A percentile compares a stretch with the other conserved stretches of the same genome.
Conservation (phyloP, 2,113 vertebrate species). For the Merops nubicus region DNA sequence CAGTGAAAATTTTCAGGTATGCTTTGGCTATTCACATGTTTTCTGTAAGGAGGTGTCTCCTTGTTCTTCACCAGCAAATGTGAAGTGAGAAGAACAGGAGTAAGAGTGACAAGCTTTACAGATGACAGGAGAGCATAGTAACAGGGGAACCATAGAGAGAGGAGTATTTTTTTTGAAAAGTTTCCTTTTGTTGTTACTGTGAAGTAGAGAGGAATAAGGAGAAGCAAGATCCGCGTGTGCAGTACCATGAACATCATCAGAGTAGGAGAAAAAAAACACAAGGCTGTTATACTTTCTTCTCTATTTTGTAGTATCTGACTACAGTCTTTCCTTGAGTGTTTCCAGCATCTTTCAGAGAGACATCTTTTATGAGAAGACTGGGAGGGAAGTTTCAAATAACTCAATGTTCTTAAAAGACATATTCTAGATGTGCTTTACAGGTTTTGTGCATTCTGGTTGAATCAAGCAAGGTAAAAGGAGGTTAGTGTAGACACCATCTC, state of each 20-base stretch:
- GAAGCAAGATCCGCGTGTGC: neutral
- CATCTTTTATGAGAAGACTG: neutral
- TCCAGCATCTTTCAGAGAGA: neutral
- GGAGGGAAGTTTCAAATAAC: neutral
- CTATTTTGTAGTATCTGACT: neutral
- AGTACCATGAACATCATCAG: neutral
- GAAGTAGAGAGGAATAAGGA: neutral
- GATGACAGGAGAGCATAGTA: neutral
- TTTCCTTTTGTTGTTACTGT: neutral
- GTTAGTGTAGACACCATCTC: neutral
- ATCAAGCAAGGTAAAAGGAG: neutral
- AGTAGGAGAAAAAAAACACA: neutral
- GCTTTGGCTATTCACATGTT: neutral
- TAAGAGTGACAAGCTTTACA: neutral
- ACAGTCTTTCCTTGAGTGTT: neutral
- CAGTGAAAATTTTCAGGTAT: neutral
- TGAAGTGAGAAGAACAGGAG: neutral
- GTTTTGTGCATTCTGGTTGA: neutral
- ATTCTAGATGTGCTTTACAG: neutral
- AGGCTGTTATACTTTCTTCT: neutral
- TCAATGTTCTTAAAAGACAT: neutral
- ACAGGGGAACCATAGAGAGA: neutral
- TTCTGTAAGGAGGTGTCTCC: neutral
- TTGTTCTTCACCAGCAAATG: neutral
- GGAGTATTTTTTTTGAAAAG: neutral